Evolutionary conservation across 2,888 invertebrate genomes (phyloP), one percentile per base, ranked within the genome.

Genomic region (Steinernema scapterisci): DNA sequence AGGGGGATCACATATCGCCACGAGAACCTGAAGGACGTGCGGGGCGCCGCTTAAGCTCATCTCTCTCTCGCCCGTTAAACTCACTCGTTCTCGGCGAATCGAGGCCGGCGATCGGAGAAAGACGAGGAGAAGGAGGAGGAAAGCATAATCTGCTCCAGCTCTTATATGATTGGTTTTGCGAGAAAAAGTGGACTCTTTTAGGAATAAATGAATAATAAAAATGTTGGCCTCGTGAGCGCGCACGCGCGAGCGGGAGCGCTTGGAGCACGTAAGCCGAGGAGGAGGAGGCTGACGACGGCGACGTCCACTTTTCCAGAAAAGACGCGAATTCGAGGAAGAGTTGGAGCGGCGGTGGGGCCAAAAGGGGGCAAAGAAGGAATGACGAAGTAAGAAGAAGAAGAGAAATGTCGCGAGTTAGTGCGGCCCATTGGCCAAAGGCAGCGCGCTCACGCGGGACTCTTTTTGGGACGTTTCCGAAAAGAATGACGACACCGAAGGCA

Each of bases 181-280:
- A 16, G 31, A 25, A 31, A 63, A 38, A 38, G 31, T 25, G 13
- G 31, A 63, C 31, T 27, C 63, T 38, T 31, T n/a, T 19, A 27
- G 31, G 63, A 63, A 63, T 63, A 63, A 63, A 63, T 63, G 63
- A 63, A 63, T 63, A 63, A 63, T 63, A 63, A 63, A 63, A 63
- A 63, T 16, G 48, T 48, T 63, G 52, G 52, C 31, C 38, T 16
- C 31, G 31, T 13, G 48, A 7, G 19, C 48, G 3, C 5, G 16
- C 3, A 19, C 48, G 48, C 48, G 13, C 45, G n/a, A n/a, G 45
- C 45, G 13, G 48, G n/a, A 19, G 48, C 48, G 5, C 48, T 13
- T 48, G 9, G 38, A 48, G 48, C 16, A 5, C 48, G 3, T 48
- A 3, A 48, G 38, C 38, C 9, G 38, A 38, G 38, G 9, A 9